Base-by-base conservation (phyloP, 2,797 vertebrate genomes). In the Pogonophryne albipinna region DNA sequence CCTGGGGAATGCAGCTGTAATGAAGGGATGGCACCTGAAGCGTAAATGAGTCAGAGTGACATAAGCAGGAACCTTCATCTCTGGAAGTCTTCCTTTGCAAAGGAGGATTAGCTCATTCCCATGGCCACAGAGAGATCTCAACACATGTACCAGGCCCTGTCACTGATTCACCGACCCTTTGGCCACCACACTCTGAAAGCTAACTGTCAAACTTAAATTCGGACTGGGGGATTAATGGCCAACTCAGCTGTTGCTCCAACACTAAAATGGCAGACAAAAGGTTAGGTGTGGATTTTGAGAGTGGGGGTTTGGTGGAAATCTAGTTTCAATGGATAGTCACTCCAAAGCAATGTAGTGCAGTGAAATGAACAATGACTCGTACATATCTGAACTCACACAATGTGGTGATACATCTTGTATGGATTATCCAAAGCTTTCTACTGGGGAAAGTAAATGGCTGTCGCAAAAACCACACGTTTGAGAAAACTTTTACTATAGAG, bases 41-140 rank as follows among this genome's bases (percentile, higher is more conserved):
- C 88, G 71, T 74, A 83, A 93, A 81, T 93, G 92, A 95, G 87
- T 93, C 88, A 91, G 75, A 92, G 86, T 92, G 93, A 95, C 93
- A 93, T 85, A 89, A 92, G 88, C 77, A 87, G 79, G 74, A 90
- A 76, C 86, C 87, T 92, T 90, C 88, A 87, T 90, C 89, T 90
- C 83, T 85, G 83, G 80, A 79, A 86, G 85, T 70, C 85, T 79
- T 90, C 76, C 78, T 74, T 27, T 76, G 81, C 78, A 81, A 47
- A 72, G 69, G 62, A 74, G 87, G 84, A 92, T 93, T 88, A 91
- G 86, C 82, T 85, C 77, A 86, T 86, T 86, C 82, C 82, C 76
- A 67, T 76, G 66, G 82, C 57, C 79, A 55, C 70, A 67, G 80
- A 85, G 75, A 64, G 49, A 52, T 77, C 76, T 69, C 72, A 57